These are phyloP conservation scores for Bruchidius siliquastri DNA, from an alignment of 2,888 invertebrate genomes.

Conservation along the genomic window DNA sequence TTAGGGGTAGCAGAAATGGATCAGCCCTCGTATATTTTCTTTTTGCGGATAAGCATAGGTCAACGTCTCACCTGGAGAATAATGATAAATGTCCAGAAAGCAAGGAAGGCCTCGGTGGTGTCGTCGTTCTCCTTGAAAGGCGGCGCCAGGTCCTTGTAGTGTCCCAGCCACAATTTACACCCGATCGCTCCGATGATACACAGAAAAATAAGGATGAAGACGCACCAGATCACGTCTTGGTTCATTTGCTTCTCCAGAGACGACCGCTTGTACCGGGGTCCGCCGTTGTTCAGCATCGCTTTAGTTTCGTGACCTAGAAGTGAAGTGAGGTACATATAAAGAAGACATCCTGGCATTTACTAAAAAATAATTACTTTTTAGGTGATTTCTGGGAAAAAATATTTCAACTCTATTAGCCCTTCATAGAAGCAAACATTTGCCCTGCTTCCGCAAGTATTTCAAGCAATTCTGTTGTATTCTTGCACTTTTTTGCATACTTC, in stretches of 20 bases:
- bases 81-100: conserved; percentile 95
- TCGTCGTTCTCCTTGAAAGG: conserved; percentile 63
- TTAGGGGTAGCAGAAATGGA: too few relatives aligned
- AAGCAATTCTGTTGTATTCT: too few relatives aligned
- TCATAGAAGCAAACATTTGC: too few relatives aligned
- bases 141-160: conserved; percentile 54
- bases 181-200: conserved; percentile 90
- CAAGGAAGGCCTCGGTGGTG: conserved; percentile 64
- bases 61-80: conserved; percentile 92
- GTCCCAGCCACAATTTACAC: conserved; percentile 79
- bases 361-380: too few relatives aligned
- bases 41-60: too few relatives aligned
- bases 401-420: too few relatives aligned
- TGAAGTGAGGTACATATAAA: too few relatives aligned
- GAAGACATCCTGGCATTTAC: too few relatives aligned
- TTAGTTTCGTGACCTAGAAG: conserved; percentile 88
- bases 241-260: conserved; percentile 92
- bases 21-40: too few relatives aligned
- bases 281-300: conserved; percentile 95
- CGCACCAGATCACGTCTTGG: conserved; percentile 94
- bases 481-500: too few relatives aligned
- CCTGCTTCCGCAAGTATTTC: too few relatives aligned
- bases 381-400: too few relatives aligned
- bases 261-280: conserved; percentile 90
- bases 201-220: conserved; percentile 81